Conservation (phyloP, 2,888 invertebrate genomes). For the Drosophila histrio region DNA sequence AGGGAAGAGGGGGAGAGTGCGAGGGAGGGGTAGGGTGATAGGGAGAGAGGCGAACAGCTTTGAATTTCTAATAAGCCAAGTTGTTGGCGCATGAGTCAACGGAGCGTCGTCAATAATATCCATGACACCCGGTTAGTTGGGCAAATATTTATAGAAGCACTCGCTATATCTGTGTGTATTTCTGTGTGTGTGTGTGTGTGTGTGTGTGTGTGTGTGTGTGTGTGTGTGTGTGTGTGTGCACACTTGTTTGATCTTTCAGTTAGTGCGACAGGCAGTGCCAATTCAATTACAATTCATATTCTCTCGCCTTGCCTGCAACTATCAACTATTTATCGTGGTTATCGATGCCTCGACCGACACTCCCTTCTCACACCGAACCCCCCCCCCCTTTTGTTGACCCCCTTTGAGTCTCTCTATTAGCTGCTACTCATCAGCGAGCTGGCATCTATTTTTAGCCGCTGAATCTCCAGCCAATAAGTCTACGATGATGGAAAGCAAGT, state of each 20-base stretch:
- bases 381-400: not conserved
- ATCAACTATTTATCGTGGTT: conserved; percentile 26
- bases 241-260: conserved; percentile 65
- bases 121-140: conserved; percentile 73
- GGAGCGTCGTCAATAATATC: conserved; percentile 65
- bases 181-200: not conserved
- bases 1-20: not conserved
- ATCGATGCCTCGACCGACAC: conserved; percentile 30
- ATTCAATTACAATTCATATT: conserved; percentile 41
- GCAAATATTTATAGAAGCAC: conserved; percentile 72
- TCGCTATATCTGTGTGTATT: conserved; percentile 28
- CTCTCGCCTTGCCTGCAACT: conserved; percentile 9
- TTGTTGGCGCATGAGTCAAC: conserved; percentile 75
- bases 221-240: conserved; percentile 24
- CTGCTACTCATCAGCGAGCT: conserved; percentile 28
- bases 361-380: conserved; percentile 11
- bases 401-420: not conserved
- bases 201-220: conserved; percentile 4
- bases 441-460: conserved; percentile 60
- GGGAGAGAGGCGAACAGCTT: conserved; percentile 40
- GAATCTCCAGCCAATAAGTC: conserved; percentile 67
- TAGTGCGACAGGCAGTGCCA: conserved; percentile 48
- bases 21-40: not conserved
- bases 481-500: conserved; percentile 34
- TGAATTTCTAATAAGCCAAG: conserved; percentile 76